These are phyloP conservation scores for Colletes latitarsis DNA, from an alignment of 1,140 invertebrate species.

Conservation along the genomic window DNA sequence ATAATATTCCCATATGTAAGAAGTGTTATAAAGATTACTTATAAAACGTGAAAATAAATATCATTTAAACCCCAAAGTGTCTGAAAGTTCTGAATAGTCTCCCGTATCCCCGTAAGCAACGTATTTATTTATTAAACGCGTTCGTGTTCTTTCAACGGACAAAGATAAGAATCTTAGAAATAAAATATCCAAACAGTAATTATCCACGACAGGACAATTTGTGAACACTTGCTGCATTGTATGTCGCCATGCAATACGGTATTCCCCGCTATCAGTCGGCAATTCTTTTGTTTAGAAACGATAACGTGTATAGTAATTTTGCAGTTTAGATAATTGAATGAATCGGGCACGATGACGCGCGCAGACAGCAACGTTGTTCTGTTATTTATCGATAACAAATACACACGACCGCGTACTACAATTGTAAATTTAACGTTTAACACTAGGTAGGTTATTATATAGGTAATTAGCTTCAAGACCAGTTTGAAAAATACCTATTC, in stretches of 20 bases:
- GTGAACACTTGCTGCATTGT: not conserved
- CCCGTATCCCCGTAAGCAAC: too few species aligned
- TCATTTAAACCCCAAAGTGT: constrained; percentile 64
- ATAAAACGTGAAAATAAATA: constrained; percentile 70
- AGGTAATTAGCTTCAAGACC: too few species aligned
- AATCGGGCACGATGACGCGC: not conserved
- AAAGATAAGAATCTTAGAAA: not conserved
- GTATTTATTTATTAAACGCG: too few species aligned
- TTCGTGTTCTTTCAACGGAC: too few species aligned
- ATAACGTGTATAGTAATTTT: not conserved
- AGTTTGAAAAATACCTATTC: too few species aligned
- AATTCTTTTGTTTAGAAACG: not conserved
- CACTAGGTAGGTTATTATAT: too few species aligned
- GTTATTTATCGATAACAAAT: not conserved
- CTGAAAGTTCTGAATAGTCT: too few species aligned
- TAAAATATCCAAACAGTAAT: not conserved
- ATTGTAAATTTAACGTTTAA: too few species aligned
- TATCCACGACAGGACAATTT: not conserved
- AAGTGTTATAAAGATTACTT: constrained; percentile 67
- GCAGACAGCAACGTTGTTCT: not conserved
- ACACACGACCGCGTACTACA: too few species aligned
- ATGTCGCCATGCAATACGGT: not conserved
- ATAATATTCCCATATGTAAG: constrained; percentile 69
- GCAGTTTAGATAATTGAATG: not conserved
- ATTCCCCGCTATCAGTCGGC: not conserved